Evolutionary conservation across 2,888 invertebrate genomes (phyloP), one percentile per base, ranked within the genome.

Genomic region (Mesorhabditis belari): DNA sequence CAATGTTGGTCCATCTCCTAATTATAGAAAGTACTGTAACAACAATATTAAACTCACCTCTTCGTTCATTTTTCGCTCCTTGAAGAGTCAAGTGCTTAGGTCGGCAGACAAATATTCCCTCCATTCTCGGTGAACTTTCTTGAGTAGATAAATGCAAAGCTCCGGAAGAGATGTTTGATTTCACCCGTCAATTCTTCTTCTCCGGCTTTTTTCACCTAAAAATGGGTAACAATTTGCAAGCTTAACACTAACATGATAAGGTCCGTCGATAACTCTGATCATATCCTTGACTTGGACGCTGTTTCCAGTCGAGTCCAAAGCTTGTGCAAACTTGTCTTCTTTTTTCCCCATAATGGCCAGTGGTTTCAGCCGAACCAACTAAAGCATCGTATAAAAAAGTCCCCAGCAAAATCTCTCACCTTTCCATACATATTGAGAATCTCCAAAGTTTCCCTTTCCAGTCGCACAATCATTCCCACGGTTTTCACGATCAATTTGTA

Each of bases 351-450:
- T 91, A 54, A 98, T 85, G 0, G 94, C 90, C 55, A 71, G 71
- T 5, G 76, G 75, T 44, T 78, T 76, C 73, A 92, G 90, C 80
- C 91, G 90, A 24, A 92, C 88, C 1, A 95, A 79, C 83, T 84
- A 66, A 1, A 67, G 52, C 29, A n/a, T n/a, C n/a, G 28, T 54
- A 53, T 6, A 28, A 28, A 9, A 6, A 28, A 5, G 12, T 2
- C 5, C 29, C 44, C 12, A 9, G 2, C 5, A 17, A n/a, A 3
- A 2, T n/a, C 29, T n/a, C 27, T 2, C 23, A 85, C 90, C 83
- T 95, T 95, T 55, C 95, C 95, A 80, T 93, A 90, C 92, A 94
- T 94, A 69, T 90, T 92, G 19, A 98, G 85, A 9, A 99, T 91
- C 82, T 96, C 95, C 82, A 98, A 94, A 81, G 90, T 91, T 82